Evolutionary conservation across 2,888 invertebrate species (phyloP), one percentile per base, ranked within the genome.

Genomic region (Dryococelus australis): DNA sequence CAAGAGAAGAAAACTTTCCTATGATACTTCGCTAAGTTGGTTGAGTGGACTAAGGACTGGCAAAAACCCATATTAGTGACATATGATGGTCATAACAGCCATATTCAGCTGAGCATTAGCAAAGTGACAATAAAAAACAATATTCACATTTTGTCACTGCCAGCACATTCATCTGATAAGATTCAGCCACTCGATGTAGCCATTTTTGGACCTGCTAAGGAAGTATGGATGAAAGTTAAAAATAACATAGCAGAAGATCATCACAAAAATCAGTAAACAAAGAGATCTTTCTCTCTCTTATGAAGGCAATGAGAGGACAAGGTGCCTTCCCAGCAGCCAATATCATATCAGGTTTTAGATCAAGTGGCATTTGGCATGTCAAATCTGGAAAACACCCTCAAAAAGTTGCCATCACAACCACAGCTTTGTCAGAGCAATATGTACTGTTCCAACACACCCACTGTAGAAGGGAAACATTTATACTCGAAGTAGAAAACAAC

Each of bases 11-110:
- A 27, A 8, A 83, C 83, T 1, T 83, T 83, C 24, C 24, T 16
- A 9, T 83, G 12, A 6, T 83, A 27, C 24, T 83, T 83, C 24
- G 43, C 13, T 4, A 81, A 81, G 35, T 35, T 81, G 5, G 81
- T 81, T 27, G 81, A 81, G 28, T 83, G 27, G 83, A 83, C 83
- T 26, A 79, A 24, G 79, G 28, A 83, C 83, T 83, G 83, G 28
- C 3, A 10, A 12, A 83, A 83, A 27, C 83, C 43, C 16, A 26
- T 83, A 6, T 43, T 83, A 26, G 24, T 83, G 12, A 12, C 26
- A 28, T 83, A 83, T 83, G 27, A 83, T 83, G 28, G 83, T 12
- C 83, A 83, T 43, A 3, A 24, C 6, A 83, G 83, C 28, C 83
- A 83, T 43, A 83, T 27, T 16, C 27, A 83, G 3, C 5, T 20